Base-by-base conservation (phyloP, 2,888 invertebrate species). In the Sinohyriopsis cumingii region DNA sequence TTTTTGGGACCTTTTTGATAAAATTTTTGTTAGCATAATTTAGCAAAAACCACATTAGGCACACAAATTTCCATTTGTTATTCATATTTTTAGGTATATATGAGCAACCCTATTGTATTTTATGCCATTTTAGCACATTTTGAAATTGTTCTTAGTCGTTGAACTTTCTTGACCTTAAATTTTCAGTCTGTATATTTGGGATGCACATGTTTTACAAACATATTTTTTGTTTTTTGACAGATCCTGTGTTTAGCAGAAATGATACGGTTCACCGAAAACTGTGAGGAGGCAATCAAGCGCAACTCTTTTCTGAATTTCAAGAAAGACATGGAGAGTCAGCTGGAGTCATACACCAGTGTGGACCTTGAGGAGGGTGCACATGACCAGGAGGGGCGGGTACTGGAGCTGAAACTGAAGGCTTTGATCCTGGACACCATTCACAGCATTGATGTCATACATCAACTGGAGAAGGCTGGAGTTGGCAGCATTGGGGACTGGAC, bases 381-480 rank as follows among this genome's bases (percentile, higher is more conserved):
- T 60, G 86, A 83, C 53, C 81, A 78, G 12, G 80, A 80, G 64
- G 75, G 68, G 55, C 76, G 74, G 66, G 61, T 95, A 75, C 92
- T 95, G 67, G 93, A 95, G 86, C 91, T 96, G 67, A 99, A 99
- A 91, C 92, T 98, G 77, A 96, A 98, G 88, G 94, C 96, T 18
- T 92, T 99, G 66, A 94, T 99, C 82, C 91, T 99, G 83, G 99
- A 99, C 88, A 94, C 96, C 24, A 96, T 98, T 76, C 96, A 98
- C 91, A 95, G 96, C 89, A 94, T 95, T 74, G 93, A 93, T 70
- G 93, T 98, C 33, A 93, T 98, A 57, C 94, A 95, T 84, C 92
- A 93, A 80, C 92, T 99, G 67, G 92, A 96, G 72, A 92, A 92
- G 63, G 84, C 85, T 15, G 92, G 93, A 76, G 93, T 94, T 0